phyloP scores from a whole-genome alignment of 2,797 vertebrate genomes.

The Pelochelys cantorii region DNA sequence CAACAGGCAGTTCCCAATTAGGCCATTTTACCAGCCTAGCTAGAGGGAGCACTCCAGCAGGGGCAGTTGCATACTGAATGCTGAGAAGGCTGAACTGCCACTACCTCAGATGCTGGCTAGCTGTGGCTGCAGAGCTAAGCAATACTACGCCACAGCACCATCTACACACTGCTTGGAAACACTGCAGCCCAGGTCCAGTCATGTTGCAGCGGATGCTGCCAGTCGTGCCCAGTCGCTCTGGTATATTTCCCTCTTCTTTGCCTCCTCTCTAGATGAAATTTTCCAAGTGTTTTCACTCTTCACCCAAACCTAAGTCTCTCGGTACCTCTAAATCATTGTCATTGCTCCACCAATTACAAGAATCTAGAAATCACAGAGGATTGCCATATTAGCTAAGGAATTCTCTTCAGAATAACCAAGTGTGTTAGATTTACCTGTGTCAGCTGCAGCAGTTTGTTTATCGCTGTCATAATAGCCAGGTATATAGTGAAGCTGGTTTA shows the following conservation, averaged over 20 bases:
- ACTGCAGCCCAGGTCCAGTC: background rate
- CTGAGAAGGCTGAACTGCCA: fast-evolving
- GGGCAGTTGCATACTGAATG: fast-evolving
- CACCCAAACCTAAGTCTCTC: background rate
- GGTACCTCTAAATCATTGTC: background rate
- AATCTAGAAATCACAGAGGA: background rate
- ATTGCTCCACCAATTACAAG: background rate
- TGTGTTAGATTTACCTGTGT: slow-evolving; percentile 26
- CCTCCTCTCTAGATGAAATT: fast-evolving
- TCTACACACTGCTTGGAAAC: background rate
- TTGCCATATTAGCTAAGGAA: background rate
- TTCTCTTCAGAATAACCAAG: background rate
- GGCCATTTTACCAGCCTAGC: fast-evolving
- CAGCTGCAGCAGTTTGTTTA: background rate
- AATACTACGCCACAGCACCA: slow-evolving; percentile 40
- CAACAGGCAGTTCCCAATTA: background rate
- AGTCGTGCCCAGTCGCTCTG: fast-evolving
- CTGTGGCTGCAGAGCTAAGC: background rate
- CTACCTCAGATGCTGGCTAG: fast-evolving
- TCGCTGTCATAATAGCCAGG: background rate
- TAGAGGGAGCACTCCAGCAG: fast-evolving
- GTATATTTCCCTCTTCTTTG: fast-evolving
- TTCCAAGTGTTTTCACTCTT: background rate
- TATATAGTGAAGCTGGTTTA: slow-evolving; percentile 1
- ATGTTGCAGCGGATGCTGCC: background rate